Conservation (phyloP, 2,797 vertebrate genomes). For the Pteropus rufus region DNA sequence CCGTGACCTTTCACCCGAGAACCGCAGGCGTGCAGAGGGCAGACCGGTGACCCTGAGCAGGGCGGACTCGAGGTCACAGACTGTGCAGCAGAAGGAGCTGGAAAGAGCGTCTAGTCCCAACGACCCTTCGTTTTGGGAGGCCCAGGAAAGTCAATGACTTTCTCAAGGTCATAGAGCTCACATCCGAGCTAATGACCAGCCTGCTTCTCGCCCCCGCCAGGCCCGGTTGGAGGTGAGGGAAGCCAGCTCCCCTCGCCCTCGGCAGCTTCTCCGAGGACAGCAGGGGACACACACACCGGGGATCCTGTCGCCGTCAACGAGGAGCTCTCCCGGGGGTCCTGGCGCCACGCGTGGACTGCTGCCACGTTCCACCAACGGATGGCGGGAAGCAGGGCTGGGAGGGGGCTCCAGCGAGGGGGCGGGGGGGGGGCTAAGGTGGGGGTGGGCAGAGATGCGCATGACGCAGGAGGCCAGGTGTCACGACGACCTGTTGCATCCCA, state of each 20-base stretch:
- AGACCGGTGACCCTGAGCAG: accelerated
- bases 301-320: accelerated
- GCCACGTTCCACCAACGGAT: accelerated
- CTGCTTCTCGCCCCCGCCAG: neutral
- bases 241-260: neutral
- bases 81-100: neutral
- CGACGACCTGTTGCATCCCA: accelerated
- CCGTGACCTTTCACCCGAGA: neutral
- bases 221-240: neutral
- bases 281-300: accelerated
- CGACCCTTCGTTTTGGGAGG: neutral
- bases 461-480: accelerated
- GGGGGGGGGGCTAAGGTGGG: neutral
- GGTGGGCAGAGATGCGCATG: accelerated
- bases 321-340: neutral
- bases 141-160: neutral
- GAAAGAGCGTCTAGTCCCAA: neutral
- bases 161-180: neutral
- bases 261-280: neutral
- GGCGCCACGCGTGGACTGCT: neutral
- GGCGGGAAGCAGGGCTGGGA: accelerated
- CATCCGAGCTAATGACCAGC: neutral
- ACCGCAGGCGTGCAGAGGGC: neutral
- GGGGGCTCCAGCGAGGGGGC: accelerated
- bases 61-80: neutral